phyloP scores from a whole-genome alignment of 2,888 invertebrate genomes.

The Cinara cedri region DNA sequence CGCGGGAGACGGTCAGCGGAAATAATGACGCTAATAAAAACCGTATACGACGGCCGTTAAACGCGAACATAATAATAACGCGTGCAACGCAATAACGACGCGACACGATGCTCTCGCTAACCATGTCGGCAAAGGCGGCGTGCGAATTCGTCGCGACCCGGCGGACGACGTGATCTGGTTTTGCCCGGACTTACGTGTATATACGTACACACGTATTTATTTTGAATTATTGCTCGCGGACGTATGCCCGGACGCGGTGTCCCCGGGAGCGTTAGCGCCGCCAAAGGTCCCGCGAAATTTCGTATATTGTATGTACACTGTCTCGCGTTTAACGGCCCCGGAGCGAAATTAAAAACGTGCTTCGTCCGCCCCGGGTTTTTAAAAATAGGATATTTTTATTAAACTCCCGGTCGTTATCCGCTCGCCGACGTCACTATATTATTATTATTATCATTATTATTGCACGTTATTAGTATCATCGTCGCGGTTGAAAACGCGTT shows the following conservation, averaged over 20 bases:
- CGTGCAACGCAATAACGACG: neutral
- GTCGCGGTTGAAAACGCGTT: neutral
- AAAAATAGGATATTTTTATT: slow-evolving; percentile 56
- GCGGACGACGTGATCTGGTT: slow-evolving; percentile 33
- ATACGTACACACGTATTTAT: slow-evolving; percentile 18
- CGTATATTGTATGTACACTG: neutral
- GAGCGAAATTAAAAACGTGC: slow-evolving; percentile 59
- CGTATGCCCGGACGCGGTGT: neutral
- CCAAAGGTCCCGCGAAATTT: slow-evolving; percentile 41
- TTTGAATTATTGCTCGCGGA: slow-evolving; percentile 49
- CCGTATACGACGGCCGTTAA: neutral
- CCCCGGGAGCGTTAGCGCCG: neutral
- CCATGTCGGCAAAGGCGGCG: neutral
- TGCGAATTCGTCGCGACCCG: neutral
- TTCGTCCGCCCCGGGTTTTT: slow-evolving; percentile 39
- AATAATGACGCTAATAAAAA: neutral
- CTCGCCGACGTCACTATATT: slow-evolving; percentile 41
- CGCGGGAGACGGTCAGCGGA: no score
- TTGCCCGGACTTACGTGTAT: neutral
- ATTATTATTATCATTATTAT: slow-evolving; percentile 53
- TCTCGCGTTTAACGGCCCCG: slow-evolving; percentile 22
- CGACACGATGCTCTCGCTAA: neutral
- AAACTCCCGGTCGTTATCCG: slow-evolving; percentile 48
- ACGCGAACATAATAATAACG: neutral
- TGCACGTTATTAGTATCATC: neutral